Base-by-base conservation (phyloP, 2,797 vertebrate species). In the Alfaro cultratus region DNA sequence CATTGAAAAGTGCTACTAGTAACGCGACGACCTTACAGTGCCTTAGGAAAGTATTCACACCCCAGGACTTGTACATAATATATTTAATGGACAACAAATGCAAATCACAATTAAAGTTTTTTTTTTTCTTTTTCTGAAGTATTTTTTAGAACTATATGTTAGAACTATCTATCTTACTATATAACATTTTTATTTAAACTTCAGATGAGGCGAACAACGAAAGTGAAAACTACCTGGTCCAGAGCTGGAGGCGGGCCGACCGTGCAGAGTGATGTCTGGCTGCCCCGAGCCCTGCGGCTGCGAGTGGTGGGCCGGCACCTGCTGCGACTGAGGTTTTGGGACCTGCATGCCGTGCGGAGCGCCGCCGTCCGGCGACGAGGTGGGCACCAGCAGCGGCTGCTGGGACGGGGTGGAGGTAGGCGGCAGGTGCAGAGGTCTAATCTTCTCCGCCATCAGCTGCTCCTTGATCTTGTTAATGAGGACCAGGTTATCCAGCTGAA, bases 401-500 rank as follows among this genome's bases (percentile, higher is more conserved):
- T 98, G 98, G 85, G 98, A 99, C 3, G 97, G 96, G 79, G 96
- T 91, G 4, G 98, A 97, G 78, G 97, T 97, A 85, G 98, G 97
- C 4, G 97, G 97, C 95, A 99, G 92, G 93, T 99, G 98, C 1
- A 97, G 96, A 72, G 98, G 97, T 81, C 98, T 96, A 88, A 99
- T 99, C 96, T 99, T 99, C 94, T 99, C 98, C 0, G 98, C 98
- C 98, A 99, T 99, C 94, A 99, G 95, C 94, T 99, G 98, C 95
- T 99, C 98, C 96, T 99, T 99, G 95, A 99, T 99, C 96, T 99
- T 99, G 96, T 99, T 99, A 94, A 99, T 99, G 92, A 99, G 96
- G 94, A 99, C 98, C 92, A 99, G 96, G 96, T 99, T 99, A 96
- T 99, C 98, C 96, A 99, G 95, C 98, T 99, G 95, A 82, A 88